Conservation (phyloP, 1,140 invertebrate species). For the Vanessa atalanta region DNA sequence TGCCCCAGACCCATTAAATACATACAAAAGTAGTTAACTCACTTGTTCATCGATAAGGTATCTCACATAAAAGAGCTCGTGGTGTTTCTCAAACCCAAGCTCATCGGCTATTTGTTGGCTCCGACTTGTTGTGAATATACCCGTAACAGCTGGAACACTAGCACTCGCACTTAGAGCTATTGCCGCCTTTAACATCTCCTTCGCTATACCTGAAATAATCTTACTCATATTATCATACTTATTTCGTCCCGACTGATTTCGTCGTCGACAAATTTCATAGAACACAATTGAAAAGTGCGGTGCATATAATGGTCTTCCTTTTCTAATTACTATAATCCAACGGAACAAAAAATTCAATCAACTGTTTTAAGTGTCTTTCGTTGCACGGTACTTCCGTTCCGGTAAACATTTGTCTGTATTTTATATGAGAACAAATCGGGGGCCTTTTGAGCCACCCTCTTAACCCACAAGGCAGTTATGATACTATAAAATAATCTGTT, state of each 20-base stretch:
- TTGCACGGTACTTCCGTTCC: no score
- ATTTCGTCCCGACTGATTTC: background rate
- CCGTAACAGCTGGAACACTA: slow-evolving; percentile 76
- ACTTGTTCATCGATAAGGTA: slow-evolving; percentile 80
- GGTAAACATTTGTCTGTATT: no score
- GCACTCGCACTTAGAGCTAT: slow-evolving; percentile 73
- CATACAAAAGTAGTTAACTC: background rate
- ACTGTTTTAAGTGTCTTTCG: no score
- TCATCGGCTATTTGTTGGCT: slow-evolving; percentile 76
- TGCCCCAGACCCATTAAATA: no score
- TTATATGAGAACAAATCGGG: no score
- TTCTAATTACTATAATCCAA: no score
- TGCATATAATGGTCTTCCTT: no score
- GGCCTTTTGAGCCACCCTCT: no score
- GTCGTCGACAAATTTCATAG: background rate
- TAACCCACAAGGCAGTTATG: no score
- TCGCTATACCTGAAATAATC: slow-evolving; percentile 69
- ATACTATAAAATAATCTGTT: no score
- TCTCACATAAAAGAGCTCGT: slow-evolving; percentile 81
- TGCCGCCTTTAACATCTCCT: slow-evolving; percentile 75
- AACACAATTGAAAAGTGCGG: no score
- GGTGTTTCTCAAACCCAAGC: slow-evolving; percentile 76
- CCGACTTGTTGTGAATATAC: slow-evolving; percentile 79
- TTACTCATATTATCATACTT: background rate
- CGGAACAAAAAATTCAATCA: no score